Percentiles rank a stretch among this genome's conserved stretches.
phyloP scores from a whole-genome alignment of 2,113 vertebrate genomes.

The Alouatta palliata region DNA sequence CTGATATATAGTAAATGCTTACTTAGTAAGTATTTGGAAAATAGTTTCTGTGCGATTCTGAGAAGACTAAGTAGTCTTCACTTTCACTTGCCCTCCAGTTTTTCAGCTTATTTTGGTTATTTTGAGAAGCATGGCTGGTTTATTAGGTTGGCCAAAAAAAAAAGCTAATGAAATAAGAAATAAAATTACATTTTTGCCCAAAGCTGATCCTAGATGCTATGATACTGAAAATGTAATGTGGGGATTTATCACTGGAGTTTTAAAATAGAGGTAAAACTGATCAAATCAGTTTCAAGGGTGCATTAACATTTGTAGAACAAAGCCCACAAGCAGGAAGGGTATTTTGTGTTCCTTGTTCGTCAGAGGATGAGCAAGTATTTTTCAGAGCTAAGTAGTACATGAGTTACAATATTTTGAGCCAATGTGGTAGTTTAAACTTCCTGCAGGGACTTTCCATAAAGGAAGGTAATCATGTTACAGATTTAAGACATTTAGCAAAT shows the following conservation, averaged over 20 bases:
- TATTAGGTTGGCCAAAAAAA: background rate
- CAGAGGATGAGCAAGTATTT: background rate
- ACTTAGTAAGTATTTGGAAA: background rate
- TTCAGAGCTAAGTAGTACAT: background rate
- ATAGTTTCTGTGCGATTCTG: background rate
- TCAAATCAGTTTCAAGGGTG: background rate
- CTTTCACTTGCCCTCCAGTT: background rate
- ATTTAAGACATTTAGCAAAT: background rate
- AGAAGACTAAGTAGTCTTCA: background rate
- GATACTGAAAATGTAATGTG: background rate
- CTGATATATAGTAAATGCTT: background rate
- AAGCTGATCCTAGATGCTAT: background rate
- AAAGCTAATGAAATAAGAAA: background rate
- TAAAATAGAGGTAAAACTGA: conserved; percentile 20
- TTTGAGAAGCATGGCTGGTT: background rate
- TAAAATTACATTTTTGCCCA: conserved; percentile 30
- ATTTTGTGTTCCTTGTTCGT: background rate
- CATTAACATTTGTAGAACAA: background rate
- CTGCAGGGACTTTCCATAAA: background rate
- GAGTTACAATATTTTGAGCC: background rate
- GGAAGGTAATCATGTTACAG: background rate
- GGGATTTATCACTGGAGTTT: background rate
- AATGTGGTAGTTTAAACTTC: background rate
- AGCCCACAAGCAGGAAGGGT: background rate
- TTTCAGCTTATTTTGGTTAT: conserved; percentile 18